Evolutionary conservation across 2,888 invertebrate species (phyloP).

Genomic region (Alloscopus bannaensis): DNA sequence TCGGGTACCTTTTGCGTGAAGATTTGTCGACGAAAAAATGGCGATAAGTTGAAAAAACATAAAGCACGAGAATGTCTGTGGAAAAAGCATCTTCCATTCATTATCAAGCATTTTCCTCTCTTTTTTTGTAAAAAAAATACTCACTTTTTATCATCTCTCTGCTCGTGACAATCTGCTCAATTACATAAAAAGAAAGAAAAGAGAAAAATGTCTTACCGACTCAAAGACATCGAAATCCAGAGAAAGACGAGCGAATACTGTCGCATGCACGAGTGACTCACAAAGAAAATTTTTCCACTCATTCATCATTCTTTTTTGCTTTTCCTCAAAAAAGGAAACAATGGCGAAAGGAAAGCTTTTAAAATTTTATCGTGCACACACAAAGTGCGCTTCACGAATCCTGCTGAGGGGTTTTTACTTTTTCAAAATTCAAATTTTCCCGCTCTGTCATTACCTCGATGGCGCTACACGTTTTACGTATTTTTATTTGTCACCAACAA

Average conservation of each 20-base stretch:
- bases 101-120: neutral
- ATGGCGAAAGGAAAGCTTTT: too few relatives aligned
- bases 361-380: too few relatives aligned
- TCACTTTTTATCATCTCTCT: neutral
- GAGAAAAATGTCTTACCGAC: slow-evolving; percentile 19
- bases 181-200: slow-evolving; percentile 7
- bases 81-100: neutral
- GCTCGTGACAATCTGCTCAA: slow-evolving; percentile 24
- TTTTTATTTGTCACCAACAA: too few relatives aligned
- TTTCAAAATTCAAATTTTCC: too few relatives aligned
- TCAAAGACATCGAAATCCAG: slow-evolving; percentile 4
- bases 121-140: slow-evolving; percentile 11
- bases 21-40: too few relatives aligned
- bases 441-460: slow-evolving; percentile 1
- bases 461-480: too few relatives aligned
- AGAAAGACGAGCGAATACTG: neutral
- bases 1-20: too few relatives aligned
- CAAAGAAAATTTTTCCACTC: neutral
- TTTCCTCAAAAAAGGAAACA: too few relatives aligned
- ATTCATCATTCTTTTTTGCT: neutral
- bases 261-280: slow-evolving; percentile 43
- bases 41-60: slow-evolving; percentile 10
- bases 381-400: too few relatives aligned
- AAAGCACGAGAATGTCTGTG: slow-evolving; percentile 13
- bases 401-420: too few relatives aligned